Percentiles rank a stretch among this genome's conserved stretches.
phyloP scores from a whole-genome alignment of 2,888 invertebrate species.

The Agrotis exclamationis region DNA sequence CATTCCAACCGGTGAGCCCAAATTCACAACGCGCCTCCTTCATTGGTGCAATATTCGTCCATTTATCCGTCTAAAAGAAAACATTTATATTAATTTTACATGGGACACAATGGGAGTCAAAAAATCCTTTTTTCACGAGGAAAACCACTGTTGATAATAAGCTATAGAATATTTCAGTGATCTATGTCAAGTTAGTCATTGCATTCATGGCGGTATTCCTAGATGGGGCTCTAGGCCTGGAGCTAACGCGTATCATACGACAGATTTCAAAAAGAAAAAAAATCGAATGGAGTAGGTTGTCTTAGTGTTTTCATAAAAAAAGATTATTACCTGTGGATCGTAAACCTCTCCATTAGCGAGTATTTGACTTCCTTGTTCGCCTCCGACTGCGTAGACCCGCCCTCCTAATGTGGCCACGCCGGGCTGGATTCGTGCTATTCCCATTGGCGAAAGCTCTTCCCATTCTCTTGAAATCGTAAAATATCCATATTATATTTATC shows the following conservation, averaged over 20 bases:
- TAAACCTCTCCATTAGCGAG: conserved; percentile 96
- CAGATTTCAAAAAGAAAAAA: too few relatives aligned
- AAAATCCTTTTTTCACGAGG: not conserved
- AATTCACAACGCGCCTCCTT: conserved; percentile 97
- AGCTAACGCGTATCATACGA: not conserved
- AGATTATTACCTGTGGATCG: conserved; percentile 92
- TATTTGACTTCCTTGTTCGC: conserved; percentile 97
- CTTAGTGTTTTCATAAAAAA: not conserved
- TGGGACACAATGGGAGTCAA: not conserved
- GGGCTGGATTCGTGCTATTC: conserved; percentile 96
- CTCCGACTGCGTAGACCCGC: conserved; percentile 97
- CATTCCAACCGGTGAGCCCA: conserved; percentile 96
- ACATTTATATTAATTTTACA: not conserved
- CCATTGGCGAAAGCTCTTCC: conserved; percentile 95
- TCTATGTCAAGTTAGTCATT: not conserved
- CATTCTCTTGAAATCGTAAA: conserved; percentile 91
- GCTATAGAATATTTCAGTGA: not conserved
- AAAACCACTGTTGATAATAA: not conserved
- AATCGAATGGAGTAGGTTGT: not conserved
- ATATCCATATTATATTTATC: not conserved
- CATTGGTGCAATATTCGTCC: conserved; percentile 93
- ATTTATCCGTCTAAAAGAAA: conserved; percentile 87
- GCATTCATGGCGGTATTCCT: not conserved
- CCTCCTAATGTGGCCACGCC: conserved; percentile 96
- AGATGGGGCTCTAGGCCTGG: not conserved